Evolutionary conservation across 1,140 invertebrate genomes (phyloP), one percentile per base, ranked within the genome.

Genomic region (Drosophila nigrodunni): DNA sequence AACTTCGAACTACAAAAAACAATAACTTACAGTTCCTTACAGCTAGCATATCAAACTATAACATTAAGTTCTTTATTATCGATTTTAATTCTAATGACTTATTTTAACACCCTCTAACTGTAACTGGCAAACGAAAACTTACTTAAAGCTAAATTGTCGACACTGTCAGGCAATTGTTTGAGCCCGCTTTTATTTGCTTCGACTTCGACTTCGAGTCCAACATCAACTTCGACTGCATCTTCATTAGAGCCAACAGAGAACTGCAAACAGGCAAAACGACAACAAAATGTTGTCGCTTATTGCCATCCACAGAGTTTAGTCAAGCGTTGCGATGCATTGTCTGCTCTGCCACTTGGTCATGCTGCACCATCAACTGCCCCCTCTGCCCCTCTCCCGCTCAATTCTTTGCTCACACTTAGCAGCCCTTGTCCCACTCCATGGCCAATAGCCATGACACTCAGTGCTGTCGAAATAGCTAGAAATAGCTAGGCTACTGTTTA

Each of bases 181-280:
- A 25, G 18, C 21, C 30, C 57, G 58, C 72, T 59, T 44, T 62
- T 70, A 58, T 64, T 71, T 70, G 58, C 59, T 30, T 49, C 37
- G 30, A 59, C 13, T 58, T 21, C 43, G 21, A 25, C 50, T 58
- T 10, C 64, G 13, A 60, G 9, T 43, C 5, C 57, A 35, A 41
- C 55, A 18, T 39, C 54, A 44, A 58, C 55, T 30, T 1, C 67
- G 35, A 44, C 47, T 37, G 70, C 74, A 85, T 81, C 82, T 86
- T 86, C 82, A 85, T 85, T 86, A 85, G 82, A 81, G 80, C 52
- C 82, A 68, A 60, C 61, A 10, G 30, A 61, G 44, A 47, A 50
- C 21, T 35, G 43, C 35, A 49, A 65, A 15, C 10, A 37, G 25
- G 58, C 39, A 61, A 62, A 50, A 13, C 59, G 11, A 21, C 61